phyloP scores from a whole-genome alignment of 35 echinoderm and acorn worm species.

The Chiridota heheva region DNA sequence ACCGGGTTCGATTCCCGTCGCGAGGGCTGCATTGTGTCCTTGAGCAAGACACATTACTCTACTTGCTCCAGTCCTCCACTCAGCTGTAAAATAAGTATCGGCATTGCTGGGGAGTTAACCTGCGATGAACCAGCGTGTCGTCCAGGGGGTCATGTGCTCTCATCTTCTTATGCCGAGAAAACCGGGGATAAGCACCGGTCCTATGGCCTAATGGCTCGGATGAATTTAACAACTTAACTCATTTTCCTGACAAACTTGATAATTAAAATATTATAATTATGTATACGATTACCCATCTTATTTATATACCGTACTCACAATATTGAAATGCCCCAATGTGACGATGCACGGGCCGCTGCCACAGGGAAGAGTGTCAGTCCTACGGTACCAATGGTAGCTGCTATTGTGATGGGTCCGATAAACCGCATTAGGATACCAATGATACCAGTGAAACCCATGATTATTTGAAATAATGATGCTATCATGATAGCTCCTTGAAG shows the following conservation, averaged over 20 bases:
- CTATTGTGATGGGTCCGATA: conserved; percentile 71
- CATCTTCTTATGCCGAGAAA: too few species aligned
- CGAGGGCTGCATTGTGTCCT: too few species aligned
- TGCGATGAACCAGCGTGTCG: too few species aligned
- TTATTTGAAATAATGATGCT: conserved; percentile 63
- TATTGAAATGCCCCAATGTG: conserved; percentile 41
- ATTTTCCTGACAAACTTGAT: neutral
- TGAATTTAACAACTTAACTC: neutral
- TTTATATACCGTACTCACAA: too few species aligned
- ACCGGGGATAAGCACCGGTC: too few species aligned
- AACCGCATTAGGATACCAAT: conserved; percentile 72
- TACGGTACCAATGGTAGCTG: conserved; percentile 73
- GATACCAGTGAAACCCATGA: conserved; percentile 85
- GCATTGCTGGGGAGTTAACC: too few species aligned
- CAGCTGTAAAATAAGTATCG: too few species aligned
- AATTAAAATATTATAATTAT: neutral
- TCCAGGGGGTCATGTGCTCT: too few species aligned
- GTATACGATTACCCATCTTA: neutral
- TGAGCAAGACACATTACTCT: too few species aligned
- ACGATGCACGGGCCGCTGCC: neutral
- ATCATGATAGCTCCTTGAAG: conserved; percentile 79
- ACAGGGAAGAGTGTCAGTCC: conserved; percentile 66
- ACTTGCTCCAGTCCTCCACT: too few species aligned
- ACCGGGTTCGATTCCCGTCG: too few species aligned
- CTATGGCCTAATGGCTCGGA: too few species aligned